Conservation (phyloP, 1,140 invertebrate species). For the Cotesia typhae region DNA sequence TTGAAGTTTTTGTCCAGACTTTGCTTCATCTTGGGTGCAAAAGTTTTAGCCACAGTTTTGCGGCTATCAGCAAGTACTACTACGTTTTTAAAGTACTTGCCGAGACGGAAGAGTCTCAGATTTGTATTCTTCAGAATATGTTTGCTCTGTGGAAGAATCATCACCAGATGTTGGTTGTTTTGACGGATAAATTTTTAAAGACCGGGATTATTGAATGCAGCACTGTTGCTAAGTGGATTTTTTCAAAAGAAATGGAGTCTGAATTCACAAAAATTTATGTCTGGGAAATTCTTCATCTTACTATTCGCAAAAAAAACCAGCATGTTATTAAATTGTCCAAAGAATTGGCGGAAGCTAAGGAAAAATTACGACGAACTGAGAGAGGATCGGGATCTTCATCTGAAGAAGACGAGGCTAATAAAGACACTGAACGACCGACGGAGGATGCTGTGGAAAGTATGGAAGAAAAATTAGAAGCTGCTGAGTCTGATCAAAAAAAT, state of each 20-base stretch:
- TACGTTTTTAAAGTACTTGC: conserved; percentile 91
- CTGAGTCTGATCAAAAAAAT: conserved; percentile 96
- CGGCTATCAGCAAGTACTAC: conserved; percentile 96
- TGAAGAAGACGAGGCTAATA: conserved; percentile 72
- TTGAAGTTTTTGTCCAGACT: conserved; percentile 96
- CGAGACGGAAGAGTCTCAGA: conserved; percentile 94
- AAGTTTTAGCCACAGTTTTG: conserved; percentile 97
- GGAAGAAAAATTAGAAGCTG: conserved; percentile 94
- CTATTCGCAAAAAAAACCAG: conserved; percentile 96
- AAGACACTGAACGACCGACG: conserved; percentile 80
- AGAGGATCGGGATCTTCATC: conserved; percentile 82
- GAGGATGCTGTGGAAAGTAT: conserved; percentile 91
- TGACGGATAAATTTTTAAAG: conserved; percentile 97
- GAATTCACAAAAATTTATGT: conserved; percentile 95
- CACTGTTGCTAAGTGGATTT: conserved; percentile 98
- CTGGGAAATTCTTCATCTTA: conserved; percentile 97
- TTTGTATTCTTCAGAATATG: conserved; percentile 91
- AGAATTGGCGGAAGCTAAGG: conserved; percentile 87
- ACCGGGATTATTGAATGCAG: conserved; percentile 97
- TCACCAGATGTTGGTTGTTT: conserved; percentile 95
- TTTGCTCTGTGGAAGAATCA: conserved; percentile 95
- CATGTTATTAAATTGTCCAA: conserved; percentile 86
- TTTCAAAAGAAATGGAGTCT: conserved; percentile 93
- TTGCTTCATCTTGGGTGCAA: conserved; percentile 93
- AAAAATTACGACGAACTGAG: conserved; percentile 79